phyloP scores from a whole-genome alignment of 2,113 vertebrate genomes.

The Lamprotornis superbus region DNA sequence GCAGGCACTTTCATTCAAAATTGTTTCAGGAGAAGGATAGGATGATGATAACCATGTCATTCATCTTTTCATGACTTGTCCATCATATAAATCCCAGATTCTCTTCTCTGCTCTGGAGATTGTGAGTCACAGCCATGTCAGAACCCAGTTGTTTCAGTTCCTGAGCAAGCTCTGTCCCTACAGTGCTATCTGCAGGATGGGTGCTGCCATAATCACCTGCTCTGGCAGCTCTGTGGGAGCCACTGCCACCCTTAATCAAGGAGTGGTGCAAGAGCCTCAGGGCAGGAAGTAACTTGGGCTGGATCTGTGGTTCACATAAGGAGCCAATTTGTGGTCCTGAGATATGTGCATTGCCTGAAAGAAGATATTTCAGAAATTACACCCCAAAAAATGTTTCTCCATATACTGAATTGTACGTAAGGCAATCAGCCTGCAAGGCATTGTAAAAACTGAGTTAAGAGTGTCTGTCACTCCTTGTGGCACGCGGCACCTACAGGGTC shows the following conservation, averaged over 20 bases:
- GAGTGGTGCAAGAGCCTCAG: not conserved
- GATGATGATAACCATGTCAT: not conserved
- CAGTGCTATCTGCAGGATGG: not conserved
- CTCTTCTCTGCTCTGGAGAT: not conserved
- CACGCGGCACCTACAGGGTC: rapidly evolving
- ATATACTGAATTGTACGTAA: not conserved
- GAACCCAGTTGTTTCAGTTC: not conserved
- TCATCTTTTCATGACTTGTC: not conserved
- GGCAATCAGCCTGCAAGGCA: not conserved
- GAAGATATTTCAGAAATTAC: not conserved
- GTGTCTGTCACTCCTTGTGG: not conserved
- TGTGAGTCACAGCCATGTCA: not conserved
- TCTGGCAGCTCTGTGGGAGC: not conserved
- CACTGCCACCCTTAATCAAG: not conserved
- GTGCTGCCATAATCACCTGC: not conserved
- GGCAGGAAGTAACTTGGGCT: slow-evolving; percentile 23
- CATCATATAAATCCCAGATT: not conserved
- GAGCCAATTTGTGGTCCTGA: not conserved
- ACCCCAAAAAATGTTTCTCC: not conserved
- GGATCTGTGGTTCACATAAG: not conserved
- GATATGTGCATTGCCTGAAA: not conserved
- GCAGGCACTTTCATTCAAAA: not conserved
- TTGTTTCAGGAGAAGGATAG: not conserved
- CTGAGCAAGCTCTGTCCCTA: not conserved
- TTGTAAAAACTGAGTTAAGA: not conserved